Evolutionary conservation across 1,140 invertebrate species (phyloP).

Genomic region (Diploscapter pachys): DNA sequence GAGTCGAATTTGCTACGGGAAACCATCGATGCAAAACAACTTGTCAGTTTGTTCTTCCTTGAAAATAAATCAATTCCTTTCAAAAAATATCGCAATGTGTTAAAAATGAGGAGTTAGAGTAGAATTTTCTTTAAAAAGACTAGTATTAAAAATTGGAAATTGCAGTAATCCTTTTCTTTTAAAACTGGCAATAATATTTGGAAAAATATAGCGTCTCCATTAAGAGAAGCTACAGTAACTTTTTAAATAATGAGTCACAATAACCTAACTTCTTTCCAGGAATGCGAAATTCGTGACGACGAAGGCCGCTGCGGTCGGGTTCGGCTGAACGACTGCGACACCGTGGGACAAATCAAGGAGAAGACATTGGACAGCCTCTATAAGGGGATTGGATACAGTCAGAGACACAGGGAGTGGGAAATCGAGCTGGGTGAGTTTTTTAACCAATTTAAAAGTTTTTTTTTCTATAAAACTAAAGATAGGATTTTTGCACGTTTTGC

Average conservation of each 20-base stretch:
- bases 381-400: slow-evolving; percentile 88
- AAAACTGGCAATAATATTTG: neutral
- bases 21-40: slow-evolving; percentile 81
- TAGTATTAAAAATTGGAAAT: no score
- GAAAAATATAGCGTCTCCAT: no score
- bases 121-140: slow-evolving; percentile 1
- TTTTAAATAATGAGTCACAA: no score
- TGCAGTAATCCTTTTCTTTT: neutral
- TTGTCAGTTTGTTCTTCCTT: slow-evolving; percentile 64
- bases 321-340: slow-evolving; percentile 95
- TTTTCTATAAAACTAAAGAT: slow-evolving; percentile 31
- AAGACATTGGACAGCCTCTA: slow-evolving; percentile 96
- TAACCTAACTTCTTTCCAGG: slow-evolving; percentile 4
- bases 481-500: slow-evolving; percentile 54
- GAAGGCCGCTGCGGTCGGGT: slow-evolving; percentile 83
- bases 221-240: no score
- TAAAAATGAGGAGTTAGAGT: slow-evolving; percentile 10
- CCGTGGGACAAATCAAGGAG: slow-evolving; percentile 93
- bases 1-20: slow-evolving; percentile 90
- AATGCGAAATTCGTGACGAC: slow-evolving; percentile 74
- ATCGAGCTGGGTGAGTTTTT: slow-evolving; percentile 73
- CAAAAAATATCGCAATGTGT: slow-evolving; percentile 73
- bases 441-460: neutral
- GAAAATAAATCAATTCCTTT: slow-evolving; percentile 39
- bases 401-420: slow-evolving; percentile 83